Evolutionary conservation across 2,888 invertebrate genomes (phyloP).

Genomic region (Drosophila monieri): DNA sequence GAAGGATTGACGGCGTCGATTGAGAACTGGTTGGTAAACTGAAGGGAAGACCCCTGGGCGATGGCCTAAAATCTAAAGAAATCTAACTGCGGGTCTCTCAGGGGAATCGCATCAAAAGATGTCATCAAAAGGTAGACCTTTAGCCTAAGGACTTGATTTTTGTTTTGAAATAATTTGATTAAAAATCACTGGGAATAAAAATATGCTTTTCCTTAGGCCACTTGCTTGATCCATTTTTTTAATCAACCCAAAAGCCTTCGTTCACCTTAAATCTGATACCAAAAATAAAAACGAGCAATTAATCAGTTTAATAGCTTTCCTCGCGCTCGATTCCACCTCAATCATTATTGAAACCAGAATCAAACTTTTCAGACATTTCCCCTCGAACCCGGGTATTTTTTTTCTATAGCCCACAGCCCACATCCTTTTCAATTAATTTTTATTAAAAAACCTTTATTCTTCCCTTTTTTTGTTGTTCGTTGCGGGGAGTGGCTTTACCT

Average conservation of each 20-base stretch:
- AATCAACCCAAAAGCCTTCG: constrained; percentile 4
- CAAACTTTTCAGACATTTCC: constrained; percentile 55
- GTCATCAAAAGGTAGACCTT: constrained; percentile 8
- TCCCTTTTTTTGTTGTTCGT: constrained; percentile 1
- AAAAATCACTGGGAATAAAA: neutral
- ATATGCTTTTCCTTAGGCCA: neutral
- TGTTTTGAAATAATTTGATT: neutral
- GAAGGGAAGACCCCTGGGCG: neutral
- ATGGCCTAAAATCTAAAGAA: constrained; percentile 17
- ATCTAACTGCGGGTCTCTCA: neutral
- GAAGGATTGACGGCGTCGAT: constrained; percentile 39
- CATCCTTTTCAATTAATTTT: constrained; percentile 64
- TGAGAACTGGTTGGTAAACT: constrained; percentile 11
- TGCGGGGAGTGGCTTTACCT: constrained; percentile 23
- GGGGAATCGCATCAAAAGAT: constrained; percentile 29
- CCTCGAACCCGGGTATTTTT: constrained; percentile 16
- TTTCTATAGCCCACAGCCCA: constrained; percentile 19
- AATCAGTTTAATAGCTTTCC: constrained; percentile 36
- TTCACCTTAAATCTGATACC: neutral
- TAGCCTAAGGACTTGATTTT: neutral
- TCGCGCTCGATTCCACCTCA: constrained; percentile 29
- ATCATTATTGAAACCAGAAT: constrained; percentile 30
- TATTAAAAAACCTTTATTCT: constrained; percentile 54
- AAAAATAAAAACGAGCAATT: constrained; percentile 22
- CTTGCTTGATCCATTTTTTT: neutral